Evolutionary conservation across 2,888 invertebrate species (phyloP).

Genomic region (Lycaena phlaeas): DNA sequence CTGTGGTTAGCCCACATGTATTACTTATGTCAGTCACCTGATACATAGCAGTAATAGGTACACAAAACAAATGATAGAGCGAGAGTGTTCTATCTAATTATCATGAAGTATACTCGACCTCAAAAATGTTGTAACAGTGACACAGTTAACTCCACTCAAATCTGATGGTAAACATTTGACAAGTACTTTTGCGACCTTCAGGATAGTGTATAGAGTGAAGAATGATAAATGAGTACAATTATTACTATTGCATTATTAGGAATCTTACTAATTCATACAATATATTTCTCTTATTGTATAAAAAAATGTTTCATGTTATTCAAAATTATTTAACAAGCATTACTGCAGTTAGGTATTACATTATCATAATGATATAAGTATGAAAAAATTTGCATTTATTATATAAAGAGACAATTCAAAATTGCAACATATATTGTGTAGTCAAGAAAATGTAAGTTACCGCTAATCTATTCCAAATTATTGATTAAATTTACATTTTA

Average conservation of each 20-base stretch:
- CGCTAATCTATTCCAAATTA: neutral
- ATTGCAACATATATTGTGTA: neutral
- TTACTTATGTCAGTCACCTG: constrained; percentile 18
- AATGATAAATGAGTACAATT: constrained; percentile 12
- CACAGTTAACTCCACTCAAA: constrained; percentile 32
- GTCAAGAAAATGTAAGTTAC: neutral
- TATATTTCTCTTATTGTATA: too few relatives aligned
- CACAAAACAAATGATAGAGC: constrained; percentile 46
- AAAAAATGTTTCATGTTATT: too few relatives aligned
- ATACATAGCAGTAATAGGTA: too few relatives aligned
- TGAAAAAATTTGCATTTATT: neutral
- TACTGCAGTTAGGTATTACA: too few relatives aligned
- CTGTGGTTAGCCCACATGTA: constrained; percentile 17
- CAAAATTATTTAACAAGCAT: too few relatives aligned
- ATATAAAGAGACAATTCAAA: neutral
- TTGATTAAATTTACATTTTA: too few relatives aligned
- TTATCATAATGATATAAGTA: neutral
- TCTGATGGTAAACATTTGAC: constrained; percentile 18
- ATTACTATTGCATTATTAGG: neutral
- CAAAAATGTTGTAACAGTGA: constrained; percentile 30
- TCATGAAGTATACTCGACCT: constrained; percentile 54
- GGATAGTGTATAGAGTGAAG: constrained; percentile 22
- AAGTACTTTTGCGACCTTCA: constrained; percentile 22
- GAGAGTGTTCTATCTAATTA: constrained; percentile 31
- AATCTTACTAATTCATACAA: neutral